Percentiles rank a stretch among this genome's conserved stretches.
phyloP scores from a whole-genome alignment of 2,888 invertebrate genomes.

The Epistrophe eligans region DNA sequence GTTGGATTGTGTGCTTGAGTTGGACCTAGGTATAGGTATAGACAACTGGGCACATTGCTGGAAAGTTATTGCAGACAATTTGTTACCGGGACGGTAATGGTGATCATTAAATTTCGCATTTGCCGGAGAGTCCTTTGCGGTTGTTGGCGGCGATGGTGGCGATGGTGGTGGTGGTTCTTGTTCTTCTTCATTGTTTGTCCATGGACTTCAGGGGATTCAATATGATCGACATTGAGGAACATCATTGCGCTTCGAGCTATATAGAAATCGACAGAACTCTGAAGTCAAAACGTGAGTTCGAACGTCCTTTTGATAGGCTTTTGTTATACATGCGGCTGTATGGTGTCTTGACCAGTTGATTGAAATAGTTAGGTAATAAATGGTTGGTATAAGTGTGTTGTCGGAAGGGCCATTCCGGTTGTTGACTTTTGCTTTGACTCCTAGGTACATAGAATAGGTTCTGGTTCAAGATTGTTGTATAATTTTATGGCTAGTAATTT shows the following conservation, averaged over 20 bases:
- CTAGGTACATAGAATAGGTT: background rate
- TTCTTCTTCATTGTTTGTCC: conserved; percentile 10
- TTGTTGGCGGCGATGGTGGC: conserved; percentile 26
- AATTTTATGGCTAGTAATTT: conserved; percentile 56
- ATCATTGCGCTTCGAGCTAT: conserved; percentile 15
- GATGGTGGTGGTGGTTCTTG: conserved; percentile 9
- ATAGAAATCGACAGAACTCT: conserved; percentile 20
- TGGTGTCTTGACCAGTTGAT: conserved; percentile 44
- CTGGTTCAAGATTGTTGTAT: conserved; percentile 30
- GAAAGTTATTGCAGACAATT: conserved; percentile 72
- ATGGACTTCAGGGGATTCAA: conserved; percentile 17
- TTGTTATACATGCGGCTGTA: conserved; percentile 1
- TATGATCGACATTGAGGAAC: conserved; percentile 49
- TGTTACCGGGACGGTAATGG: conserved; percentile 70
- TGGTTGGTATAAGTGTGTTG: conserved; percentile 37
- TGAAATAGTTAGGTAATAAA: conserved; percentile 68
- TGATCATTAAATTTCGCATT: conserved; percentile 71
- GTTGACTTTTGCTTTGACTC: conserved; percentile 50
- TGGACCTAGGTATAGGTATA: background rate
- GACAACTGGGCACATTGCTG: conserved; percentile 26
- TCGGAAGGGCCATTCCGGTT: conserved; percentile 47
- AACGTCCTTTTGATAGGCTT: conserved; percentile 44
- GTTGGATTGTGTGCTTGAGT: background rate
- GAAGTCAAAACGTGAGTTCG: conserved; percentile 34
- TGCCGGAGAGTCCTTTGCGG: conserved; percentile 32